These are phyloP conservation scores for Neodon shergylaensis DNA, from an alignment of 2,113 vertebrate genomes.

Conservation along the genomic window DNA sequence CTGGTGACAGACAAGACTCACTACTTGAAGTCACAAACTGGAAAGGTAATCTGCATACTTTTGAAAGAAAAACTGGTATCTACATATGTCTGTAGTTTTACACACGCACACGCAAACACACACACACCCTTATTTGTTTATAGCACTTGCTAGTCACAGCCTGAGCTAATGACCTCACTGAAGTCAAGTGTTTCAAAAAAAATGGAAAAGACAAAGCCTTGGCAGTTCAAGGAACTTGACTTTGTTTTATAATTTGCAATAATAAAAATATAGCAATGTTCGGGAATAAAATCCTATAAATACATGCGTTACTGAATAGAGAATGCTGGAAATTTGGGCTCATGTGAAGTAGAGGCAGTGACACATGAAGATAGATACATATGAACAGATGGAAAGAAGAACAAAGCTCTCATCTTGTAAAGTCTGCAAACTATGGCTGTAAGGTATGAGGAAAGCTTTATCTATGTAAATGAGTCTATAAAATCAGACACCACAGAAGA, in stretches of 20 bases:
- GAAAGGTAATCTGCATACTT: too few species aligned
- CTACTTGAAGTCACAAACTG: too few species aligned
- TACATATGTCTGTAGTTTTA: too few species aligned
- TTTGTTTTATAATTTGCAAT: background rate
- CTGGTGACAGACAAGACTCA: too few species aligned
- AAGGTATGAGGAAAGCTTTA: background rate
- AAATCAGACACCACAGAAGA: background rate
- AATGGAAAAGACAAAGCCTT: background rate
- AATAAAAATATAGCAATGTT: background rate
- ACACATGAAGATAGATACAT: background rate
- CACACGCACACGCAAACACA: background rate
- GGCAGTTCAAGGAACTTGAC: background rate
- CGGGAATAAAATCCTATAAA: background rate
- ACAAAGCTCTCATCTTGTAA: background rate
- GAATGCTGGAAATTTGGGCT: background rate
- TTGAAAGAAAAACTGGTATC: too few species aligned
- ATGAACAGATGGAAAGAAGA: background rate
- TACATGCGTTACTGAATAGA: background rate
- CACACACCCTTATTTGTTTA: too few species aligned
- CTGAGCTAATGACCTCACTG: background rate
- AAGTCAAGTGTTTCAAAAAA: background rate
- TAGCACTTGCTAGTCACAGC: background rate
- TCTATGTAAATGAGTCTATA: background rate
- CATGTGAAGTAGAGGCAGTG: background rate
- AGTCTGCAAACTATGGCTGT: background rate